Evolutionary conservation across 2,797 vertebrate species (phyloP), one percentile per base, ranked within the genome.

Genomic region (Cynodonichthys magdalenae): DNA sequence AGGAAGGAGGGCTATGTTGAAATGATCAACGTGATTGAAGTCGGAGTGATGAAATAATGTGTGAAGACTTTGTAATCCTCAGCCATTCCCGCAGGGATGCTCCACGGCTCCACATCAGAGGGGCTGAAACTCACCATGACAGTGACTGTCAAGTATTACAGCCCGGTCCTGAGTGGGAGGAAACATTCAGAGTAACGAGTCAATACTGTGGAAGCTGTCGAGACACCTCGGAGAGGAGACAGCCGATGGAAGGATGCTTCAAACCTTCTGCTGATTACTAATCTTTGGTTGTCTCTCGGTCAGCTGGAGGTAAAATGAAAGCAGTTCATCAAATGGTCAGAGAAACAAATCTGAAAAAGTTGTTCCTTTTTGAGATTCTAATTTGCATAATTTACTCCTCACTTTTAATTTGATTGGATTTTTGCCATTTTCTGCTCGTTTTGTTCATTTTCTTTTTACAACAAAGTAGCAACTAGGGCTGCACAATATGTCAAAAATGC

Each of bases 1-100:
- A 50, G 62, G 77, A 68, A 53, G 63, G 58, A 29, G 72, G 65
- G 74, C 82, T 63, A 50, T 52, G 77, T 65, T 79, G 78, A 77
- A 80, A 68, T 50, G 73, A 74, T 82, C 78, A 89, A 77, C 42
- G 10, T 47, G 55, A 70, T 59, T 75, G 74, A 74, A 77, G 72
- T 77, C 44, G 51, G 74, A 81, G 63, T 90, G 91, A 91, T 85
- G 91, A 87, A 91, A 92, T 81, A 79, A 75, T 61, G 83, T 56
- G 81, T 59, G 80, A 76, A 77, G 75, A 86, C 74, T 54, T 69
- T 84, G 89, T 79, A 91, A 91, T 89, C 65, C 59, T 63, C 64
- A 42, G 60, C 53, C 51, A 8, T n/a, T 74, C 77, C 77, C 52
- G 27, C 5, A 70, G 84, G 84, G 80, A 68, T 28, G 56, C 50